Conservation (phyloP, 2,888 invertebrate genomes). For the Amphiduros pacificus region DNA sequence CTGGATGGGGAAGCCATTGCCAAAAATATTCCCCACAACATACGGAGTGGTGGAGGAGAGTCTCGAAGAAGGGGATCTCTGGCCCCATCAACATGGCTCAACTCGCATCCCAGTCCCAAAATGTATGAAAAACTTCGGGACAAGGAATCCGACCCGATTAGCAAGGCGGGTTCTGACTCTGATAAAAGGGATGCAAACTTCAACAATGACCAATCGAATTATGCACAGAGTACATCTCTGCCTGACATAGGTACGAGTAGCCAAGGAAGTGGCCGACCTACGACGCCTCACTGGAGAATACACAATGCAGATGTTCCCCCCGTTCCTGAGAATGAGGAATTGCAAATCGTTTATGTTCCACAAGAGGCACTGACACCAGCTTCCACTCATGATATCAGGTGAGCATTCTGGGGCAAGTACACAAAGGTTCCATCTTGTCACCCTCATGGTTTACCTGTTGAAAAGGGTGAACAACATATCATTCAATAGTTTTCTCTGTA, state of each 20-base stretch:
- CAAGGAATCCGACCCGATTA: background rate
- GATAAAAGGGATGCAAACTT: constrained; percentile 5
- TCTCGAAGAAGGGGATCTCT: constrained; percentile 17
- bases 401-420: too few species aligned
- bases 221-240: constrained; percentile 7
- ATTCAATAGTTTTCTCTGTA: too few species aligned
- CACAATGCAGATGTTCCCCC: constrained; percentile 7
- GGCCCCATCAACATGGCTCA: constrained; percentile 25
- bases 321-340: constrained; percentile 11
- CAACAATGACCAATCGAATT: constrained; percentile 12
- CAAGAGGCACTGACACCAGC: too few species aligned
- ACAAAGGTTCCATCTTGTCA: too few species aligned
- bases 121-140: constrained; percentile 19
- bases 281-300: constrained; percentile 8
- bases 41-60: background rate
- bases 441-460: too few species aligned
- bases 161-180: background rate
- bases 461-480: too few species aligned
- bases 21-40: background rate
- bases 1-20: background rate
- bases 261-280: background rate
- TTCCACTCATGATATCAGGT: too few species aligned
- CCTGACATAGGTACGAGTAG: constrained; percentile 15
- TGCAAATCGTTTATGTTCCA: too few species aligned
- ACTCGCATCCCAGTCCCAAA: constrained; percentile 5